phyloP scores from a whole-genome alignment of 2,888 invertebrate genomes.

The Diadromus collaris region DNA sequence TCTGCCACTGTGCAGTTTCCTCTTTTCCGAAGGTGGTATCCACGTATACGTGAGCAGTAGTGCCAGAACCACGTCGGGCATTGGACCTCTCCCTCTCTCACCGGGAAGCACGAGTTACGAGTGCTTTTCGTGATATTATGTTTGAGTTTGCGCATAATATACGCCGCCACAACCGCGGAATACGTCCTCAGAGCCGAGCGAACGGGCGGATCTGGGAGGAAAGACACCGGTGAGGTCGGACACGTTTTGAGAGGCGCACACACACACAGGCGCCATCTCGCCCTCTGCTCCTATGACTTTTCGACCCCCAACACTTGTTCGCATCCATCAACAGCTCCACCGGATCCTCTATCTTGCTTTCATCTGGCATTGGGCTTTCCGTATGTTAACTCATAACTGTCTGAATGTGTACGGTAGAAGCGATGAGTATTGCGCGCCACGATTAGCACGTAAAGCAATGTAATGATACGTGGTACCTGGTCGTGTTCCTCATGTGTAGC shows the following conservation, averaged over 20 bases:
- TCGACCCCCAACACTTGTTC: not conserved
- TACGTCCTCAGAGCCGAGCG: not conserved
- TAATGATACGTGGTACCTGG: too few relatives aligned
- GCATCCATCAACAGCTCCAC: not conserved
- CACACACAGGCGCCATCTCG: not conserved
- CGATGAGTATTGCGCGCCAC: too few relatives aligned
- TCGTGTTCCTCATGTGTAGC: too few relatives aligned
- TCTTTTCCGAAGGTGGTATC: not conserved
- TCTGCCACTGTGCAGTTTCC: conserved; percentile 1
- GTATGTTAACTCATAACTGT: not conserved
- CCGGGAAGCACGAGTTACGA: conserved; percentile 69
- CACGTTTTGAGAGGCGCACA: conserved; percentile 11
- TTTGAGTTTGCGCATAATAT: conserved; percentile 78
- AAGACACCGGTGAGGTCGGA: conserved; percentile 1
- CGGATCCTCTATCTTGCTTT: not conserved
- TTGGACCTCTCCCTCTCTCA: not conserved
- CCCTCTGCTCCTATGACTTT: conserved; percentile 2
- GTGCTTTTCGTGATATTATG: conserved; percentile 78
- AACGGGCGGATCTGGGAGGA: conserved; percentile 6
- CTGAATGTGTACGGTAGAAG: too few relatives aligned
- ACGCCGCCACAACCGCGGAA: conserved; percentile 58
- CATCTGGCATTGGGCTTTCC: not conserved
- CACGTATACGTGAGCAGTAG: not conserved
- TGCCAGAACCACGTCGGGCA: not conserved
- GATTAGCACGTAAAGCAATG: too few relatives aligned